Evolutionary conservation across 2,888 invertebrate genomes (phyloP).

Genomic region (Thalpophila matura): DNA sequence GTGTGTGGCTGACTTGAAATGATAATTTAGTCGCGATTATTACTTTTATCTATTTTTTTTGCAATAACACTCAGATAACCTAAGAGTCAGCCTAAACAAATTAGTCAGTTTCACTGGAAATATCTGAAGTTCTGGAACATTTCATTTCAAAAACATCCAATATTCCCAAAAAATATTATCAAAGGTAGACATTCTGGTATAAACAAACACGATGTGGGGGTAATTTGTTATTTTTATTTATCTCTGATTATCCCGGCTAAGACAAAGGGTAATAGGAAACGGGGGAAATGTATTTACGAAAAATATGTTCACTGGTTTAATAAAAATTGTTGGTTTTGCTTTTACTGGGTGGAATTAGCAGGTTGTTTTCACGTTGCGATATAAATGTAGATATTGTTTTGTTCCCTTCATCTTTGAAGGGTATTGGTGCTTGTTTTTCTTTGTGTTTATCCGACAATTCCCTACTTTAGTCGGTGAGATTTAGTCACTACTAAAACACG

Average conservation of each 20-base stretch:
- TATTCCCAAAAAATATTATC: slow-evolving; percentile 23
- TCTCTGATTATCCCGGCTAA: slow-evolving; percentile 52
- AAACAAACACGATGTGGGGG: slow-evolving; percentile 35
- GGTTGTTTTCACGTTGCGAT: slow-evolving; percentile 14
- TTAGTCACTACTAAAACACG: no score
- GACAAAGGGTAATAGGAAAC: slow-evolving; percentile 53
- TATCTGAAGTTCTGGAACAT: neutral
- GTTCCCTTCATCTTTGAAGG: neutral
- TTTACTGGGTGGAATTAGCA: slow-evolving; percentile 18
- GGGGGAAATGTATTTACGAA: slow-evolving; percentile 49
- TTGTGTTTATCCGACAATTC: no score
- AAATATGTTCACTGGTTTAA: slow-evolving; percentile 41
- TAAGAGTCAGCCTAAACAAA: neutral
- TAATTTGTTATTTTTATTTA: slow-evolving; percentile 60
- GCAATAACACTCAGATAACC: neutral
- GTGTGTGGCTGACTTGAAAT: neutral
- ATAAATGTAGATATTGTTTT: neutral
- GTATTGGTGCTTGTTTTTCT: neutral
- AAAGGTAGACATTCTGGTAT: slow-evolving; percentile 32
- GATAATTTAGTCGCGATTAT: neutral
- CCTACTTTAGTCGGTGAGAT: no score
- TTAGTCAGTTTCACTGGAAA: neutral
- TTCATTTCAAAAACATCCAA: neutral
- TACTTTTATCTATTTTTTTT: neutral
- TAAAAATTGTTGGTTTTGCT: slow-evolving; percentile 38